phyloP scores from a whole-genome alignment of 2,888 invertebrate species.

The Eupelmus urozonus region DNA sequence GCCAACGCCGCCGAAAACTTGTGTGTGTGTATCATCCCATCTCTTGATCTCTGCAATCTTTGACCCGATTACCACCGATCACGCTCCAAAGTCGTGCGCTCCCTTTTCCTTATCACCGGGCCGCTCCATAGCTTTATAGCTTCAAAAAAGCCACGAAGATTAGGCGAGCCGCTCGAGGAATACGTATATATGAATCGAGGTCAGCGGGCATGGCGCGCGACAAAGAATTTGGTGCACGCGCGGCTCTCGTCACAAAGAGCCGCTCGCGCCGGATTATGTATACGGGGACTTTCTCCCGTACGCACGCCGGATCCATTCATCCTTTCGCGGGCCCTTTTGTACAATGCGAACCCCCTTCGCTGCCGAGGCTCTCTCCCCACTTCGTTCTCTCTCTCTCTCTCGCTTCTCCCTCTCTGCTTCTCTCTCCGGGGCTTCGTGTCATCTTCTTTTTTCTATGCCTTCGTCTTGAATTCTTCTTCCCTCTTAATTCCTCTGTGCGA shows the following conservation, averaged over 20 bases:
- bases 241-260: constrained; percentile 38
- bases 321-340: constrained; percentile 28
- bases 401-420: background rate
- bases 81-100: too few species aligned
- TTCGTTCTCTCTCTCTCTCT: constrained; percentile 5
- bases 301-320: constrained; percentile 51
- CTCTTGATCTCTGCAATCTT: too few species aligned
- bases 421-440: background rate
- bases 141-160: too few species aligned
- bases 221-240: constrained; percentile 37
- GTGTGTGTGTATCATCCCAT: too few species aligned
- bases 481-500: background rate
- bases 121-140: too few species aligned
- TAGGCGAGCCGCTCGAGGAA: too few species aligned
- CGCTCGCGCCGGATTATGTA: constrained; percentile 35
- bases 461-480: constrained; percentile 13
- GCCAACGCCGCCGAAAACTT: too few species aligned
- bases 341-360: background rate
- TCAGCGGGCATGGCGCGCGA: constrained; percentile 19
- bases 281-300: constrained; percentile 13
- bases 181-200: constrained; percentile 7
- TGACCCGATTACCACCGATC: too few species aligned
- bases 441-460: constrained; percentile 2
- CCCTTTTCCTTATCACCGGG: too few species aligned
- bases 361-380: background rate